Evolutionary conservation across 1,140 invertebrate genomes (phyloP), one percentile per base, ranked within the genome.

Genomic region (Drosophila sechellia): DNA sequence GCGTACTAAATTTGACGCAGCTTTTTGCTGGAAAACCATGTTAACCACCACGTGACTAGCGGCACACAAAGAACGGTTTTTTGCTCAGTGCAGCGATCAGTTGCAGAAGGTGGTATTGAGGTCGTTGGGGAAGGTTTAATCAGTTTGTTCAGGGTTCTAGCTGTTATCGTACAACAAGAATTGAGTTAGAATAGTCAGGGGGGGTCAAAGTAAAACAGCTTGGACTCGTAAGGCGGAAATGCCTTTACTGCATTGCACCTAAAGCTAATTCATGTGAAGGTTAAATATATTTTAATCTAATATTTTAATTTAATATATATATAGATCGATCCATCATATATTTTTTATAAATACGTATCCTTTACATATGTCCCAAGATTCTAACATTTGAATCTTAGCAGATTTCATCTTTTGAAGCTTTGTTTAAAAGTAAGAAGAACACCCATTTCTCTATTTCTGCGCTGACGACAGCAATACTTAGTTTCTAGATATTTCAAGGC

Each of bases 11-110:
- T 10, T 12, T 17, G 27, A 35, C 22, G 58, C 50, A 37, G 27
- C 15, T 22, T 3, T 46, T 63, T 55, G 6, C 37, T 20, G 15
- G 12, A 17, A 34, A 40, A 49, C 49, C 66, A 69, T 69, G 43
- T 40, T 43, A 48, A 8, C 12, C 35, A 15, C 72, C 71, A 76
- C 60, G 72, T 76, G 72, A 76, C 59, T 58, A 56, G 1, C 2
- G 52, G 50, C 43, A 25, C 43, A 64, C 46, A 53, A 52, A n/a
- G 35, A 35, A 35, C 6, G 15, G 25, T 4, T 27, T 22, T 64
- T 50, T 15, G 35, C 40, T 31, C 34, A 22, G 35, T 27, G 22
- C 35, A 57, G 13, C 13, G 8, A 22, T 27, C 11, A 13, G 15
- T 4, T 37, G 15, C 8, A 42, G 48, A 35, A 34, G 43, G 20